Base-by-base conservation (phyloP, 2,113 vertebrate genomes). In the Corythaixoides concolor region DNA sequence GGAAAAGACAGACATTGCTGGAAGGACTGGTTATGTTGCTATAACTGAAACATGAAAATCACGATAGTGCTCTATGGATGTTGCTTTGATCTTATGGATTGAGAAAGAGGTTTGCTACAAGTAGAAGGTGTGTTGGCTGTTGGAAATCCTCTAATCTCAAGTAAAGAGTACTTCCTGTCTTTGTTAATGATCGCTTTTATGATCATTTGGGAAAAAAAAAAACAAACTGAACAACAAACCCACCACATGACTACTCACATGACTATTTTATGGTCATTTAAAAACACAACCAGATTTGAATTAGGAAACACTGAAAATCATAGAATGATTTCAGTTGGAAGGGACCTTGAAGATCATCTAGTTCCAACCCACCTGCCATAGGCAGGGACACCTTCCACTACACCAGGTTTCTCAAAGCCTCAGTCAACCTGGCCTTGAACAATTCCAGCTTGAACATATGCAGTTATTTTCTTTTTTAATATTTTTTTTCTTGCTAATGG, bases 51-150 rank as follows among this genome's bases (percentile, higher is more conserved):
- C 16, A 30, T n/a, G 41, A 28, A 50, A 62, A 62, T 33, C 16
- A 19, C 9, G 10, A 2, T 12, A 22, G 19, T 28, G 15, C 49
- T 56, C 4, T 43, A 14, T 37, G 67, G 27, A 12, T 68, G 23
- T 35, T 80, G 41, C 12, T 80, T 75, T 75, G 35, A 55, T 59
- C 6, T 37, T 47, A 28, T 59, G 33, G 52, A 8, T 50, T 28
- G 72, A 26, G 39, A 72, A 72, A 50, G 32, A 49, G 8, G 5
- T 56, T 43, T 68, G n/a, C 53, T 55, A 55, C 28, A 47, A 41
- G 30, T n/a, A 53, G 20, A 52, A n/a, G 0, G 0, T 37, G 22
- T 7, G 9, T 30, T 70, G 33, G 16, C 43, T 52, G 1, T 56
- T 9, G 14, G 32, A 56, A 74, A 60, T 74, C 39, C 9, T 32